These are phyloP conservation scores for Spodoptera picta DNA, from an alignment of 2,888 invertebrate genomes.

Conservation along the genomic window DNA sequence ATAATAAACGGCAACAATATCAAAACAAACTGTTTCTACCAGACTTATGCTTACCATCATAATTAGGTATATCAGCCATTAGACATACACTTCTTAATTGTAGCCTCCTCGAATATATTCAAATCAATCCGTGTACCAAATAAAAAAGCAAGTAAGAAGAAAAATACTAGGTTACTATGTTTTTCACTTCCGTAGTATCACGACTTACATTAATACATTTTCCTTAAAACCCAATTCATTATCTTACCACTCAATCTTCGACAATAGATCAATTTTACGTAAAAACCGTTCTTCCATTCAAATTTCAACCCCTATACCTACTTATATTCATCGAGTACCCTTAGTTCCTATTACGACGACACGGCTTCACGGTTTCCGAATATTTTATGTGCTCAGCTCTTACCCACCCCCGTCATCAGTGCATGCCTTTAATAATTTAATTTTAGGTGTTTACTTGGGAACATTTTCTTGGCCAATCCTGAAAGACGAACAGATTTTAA, in stretches of 20 bases:
- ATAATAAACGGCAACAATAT: too few relatives aligned
- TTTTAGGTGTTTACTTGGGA: constrained; percentile 28
- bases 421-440: constrained; percentile 52
- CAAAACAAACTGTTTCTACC: too few relatives aligned
- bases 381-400: constrained; percentile 41
- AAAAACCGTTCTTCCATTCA: constrained; percentile 1
- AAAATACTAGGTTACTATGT: too few relatives aligned
- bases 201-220: too few relatives aligned
- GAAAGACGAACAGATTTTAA: background rate
- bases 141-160: too few relatives aligned
- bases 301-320: constrained; percentile 4
- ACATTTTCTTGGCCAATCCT: background rate
- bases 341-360: constrained; percentile 12
- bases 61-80: too few relatives aligned
- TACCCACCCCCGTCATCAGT: constrained; percentile 22
- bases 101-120: too few relatives aligned
- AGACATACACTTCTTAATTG: too few relatives aligned
- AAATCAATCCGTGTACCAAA: too few relatives aligned
- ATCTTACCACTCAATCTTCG: constrained; percentile 1
- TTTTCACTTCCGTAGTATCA: too few relatives aligned
- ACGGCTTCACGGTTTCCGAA: constrained; percentile 39
- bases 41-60: too few relatives aligned
- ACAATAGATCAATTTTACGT: constrained; percentile 10
- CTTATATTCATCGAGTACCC: constrained; percentile 19
- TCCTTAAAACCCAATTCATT: constrained; percentile 1